These are phyloP conservation scores for Ammospiza nelsoni DNA, from an alignment of 2,113 vertebrate genomes.

Conservation along the genomic window DNA sequence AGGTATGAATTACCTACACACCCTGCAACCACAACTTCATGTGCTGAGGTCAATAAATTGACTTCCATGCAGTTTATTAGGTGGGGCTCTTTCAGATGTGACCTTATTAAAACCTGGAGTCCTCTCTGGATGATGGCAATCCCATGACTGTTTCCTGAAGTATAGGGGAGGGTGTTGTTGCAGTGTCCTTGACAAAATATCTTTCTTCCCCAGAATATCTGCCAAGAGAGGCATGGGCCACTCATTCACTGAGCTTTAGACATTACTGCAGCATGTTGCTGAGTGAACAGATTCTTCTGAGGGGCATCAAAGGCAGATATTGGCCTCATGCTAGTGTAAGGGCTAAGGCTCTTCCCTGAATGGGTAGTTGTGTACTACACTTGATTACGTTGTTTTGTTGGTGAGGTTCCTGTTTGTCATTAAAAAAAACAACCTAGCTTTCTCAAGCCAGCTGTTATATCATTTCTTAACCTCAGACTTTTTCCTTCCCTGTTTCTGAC, in stretches of 20 bases:
- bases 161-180: not conserved
- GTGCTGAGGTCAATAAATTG: constrained; percentile 43
- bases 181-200: constrained; percentile 1
- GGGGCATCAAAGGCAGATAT: not conserved
- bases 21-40: constrained; percentile 29
- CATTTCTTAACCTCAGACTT: not conserved
- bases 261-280: not conserved
- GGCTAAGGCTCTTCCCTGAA: not conserved
- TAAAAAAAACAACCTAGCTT: not conserved
- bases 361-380: rapidly evolving
- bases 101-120: constrained; percentile 57
- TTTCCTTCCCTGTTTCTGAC: constrained; percentile 20
- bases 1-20: constrained; percentile 29
- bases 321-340: not conserved
- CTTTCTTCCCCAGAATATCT: not conserved
- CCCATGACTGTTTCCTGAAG: not conserved
- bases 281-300: not conserved
- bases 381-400: not conserved
- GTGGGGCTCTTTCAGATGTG: constrained; percentile 45
- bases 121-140: not conserved
- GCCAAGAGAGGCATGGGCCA: not conserved
- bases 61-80: constrained; percentile 56
- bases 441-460: not conserved
- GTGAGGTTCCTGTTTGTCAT: not conserved
- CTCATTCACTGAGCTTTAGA: not conserved